A percentile compares a stretch with the other conserved stretches of the same genome.
Conservation (phyloP, 37 sponge, comb jelly and placozoan genomes). For the Eunapius fragilis region DNA sequence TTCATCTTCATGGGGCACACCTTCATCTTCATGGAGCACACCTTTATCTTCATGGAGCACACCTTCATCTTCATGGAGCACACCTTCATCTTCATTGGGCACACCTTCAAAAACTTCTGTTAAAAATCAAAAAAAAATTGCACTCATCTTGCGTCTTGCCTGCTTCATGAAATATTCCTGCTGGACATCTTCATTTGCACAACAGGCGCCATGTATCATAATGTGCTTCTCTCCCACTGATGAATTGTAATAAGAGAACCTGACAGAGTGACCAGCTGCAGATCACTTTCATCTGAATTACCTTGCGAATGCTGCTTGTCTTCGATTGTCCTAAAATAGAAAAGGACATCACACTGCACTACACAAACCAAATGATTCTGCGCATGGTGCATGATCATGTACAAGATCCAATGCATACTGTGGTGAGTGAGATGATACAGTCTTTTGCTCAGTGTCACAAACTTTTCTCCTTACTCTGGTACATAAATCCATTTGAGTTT, state of each 20-base stretch:
- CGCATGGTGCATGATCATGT: no score
- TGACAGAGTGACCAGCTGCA: not conserved
- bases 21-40: no score
- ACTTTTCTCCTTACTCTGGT: no score
- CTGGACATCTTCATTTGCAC: not conserved
- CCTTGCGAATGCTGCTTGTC: not conserved
- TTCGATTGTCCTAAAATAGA: not conserved
- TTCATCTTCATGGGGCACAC: no score
- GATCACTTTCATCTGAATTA: not conserved
- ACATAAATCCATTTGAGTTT: no score
- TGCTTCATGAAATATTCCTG: not conserved
- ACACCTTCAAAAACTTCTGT: not conserved
- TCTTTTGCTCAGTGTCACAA: no score
- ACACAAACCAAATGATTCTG: no score
- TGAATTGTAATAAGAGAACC: not conserved
- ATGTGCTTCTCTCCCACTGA: not conserved
- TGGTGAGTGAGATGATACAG: no score
- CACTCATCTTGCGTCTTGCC: not conserved
- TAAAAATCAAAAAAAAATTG: not conserved
- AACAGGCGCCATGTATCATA: not conserved
- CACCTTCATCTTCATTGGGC: no score
- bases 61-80: no score
- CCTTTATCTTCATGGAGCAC: no score
- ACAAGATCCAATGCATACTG: no score
- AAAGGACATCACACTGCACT: not conserved